Base-by-base conservation (phyloP, 2,113 vertebrate species). In the Antennarius striatus region DNA sequence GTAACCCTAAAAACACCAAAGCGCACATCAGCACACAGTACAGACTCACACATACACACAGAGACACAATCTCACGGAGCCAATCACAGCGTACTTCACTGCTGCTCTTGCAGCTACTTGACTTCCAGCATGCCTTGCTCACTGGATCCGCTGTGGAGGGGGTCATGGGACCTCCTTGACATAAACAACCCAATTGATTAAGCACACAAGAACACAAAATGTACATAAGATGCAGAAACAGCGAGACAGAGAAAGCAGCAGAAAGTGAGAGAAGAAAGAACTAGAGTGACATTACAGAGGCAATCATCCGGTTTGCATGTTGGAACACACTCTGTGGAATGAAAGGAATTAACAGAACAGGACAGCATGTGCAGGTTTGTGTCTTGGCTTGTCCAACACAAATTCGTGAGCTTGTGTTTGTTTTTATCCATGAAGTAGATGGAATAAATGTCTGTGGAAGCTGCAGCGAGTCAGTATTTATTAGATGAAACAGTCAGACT, bases 1-100 rank as follows among this genome's bases (percentile, higher is more conserved):
- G 86, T 80, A 77, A 78, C 84, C 86, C 85, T 90, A 88, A 86
- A 91, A 90, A 92, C 84, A 93, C 86, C 91, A 91, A 86, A 89
- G 73, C 55, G 89, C 85, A 92, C 77, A 89, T 91, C 84, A 91
- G 69, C 82, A 83, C 63, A 72, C 43, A 58, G 71, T 58, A 80
- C 69, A 83, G 54, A 68, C 68, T 79, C 14, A 65, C 63, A 65
- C 10, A 73, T 54, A 68, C 40, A 69, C 16, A 65, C 39, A 70
- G 10, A 65, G 30, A 75, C 52, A 60, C 64, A 70, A 73, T 60
- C 46, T 77, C 67, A 70, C 39, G 14, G 50, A 76, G 65, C 70
- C 71, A 86, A 86, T 82, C 54, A 68, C 32, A 83, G 50, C 43
- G 1, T 6, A 60, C 49, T 73, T 56, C 60, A 50, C 36, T 53